phyloP scores from a whole-genome alignment of 2,888 invertebrate species.

The Hecatera dysodea region DNA sequence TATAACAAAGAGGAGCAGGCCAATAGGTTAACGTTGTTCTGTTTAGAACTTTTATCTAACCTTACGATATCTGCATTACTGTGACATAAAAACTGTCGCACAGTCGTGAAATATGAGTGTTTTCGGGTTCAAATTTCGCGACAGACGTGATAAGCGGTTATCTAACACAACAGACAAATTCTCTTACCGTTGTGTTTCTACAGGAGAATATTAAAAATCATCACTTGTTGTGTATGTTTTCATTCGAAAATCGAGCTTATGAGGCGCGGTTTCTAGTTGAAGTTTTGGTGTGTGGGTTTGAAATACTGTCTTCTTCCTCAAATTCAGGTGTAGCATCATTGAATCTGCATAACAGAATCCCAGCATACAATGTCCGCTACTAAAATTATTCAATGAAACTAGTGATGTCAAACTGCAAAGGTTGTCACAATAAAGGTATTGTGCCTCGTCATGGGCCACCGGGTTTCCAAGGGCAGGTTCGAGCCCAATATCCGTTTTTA shows the following conservation, averaged over 20 bases:
- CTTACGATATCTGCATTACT: constrained; percentile 6
- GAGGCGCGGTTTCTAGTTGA: background rate
- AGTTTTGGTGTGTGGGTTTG: too few relatives aligned
- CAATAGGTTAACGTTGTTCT: constrained; percentile 28
- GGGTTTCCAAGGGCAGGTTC: constrained; percentile 57
- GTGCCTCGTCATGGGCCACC: constrained; percentile 53
- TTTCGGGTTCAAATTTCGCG: constrained; percentile 25
- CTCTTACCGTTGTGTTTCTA: background rate
- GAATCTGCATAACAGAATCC: background rate
- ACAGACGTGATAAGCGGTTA: constrained; percentile 25
- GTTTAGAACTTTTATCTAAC: constrained; percentile 31
- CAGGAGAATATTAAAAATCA: background rate
- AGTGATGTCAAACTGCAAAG: constrained; percentile 31
- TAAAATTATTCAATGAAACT: constrained; percentile 27
- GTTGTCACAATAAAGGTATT: constrained; percentile 49
- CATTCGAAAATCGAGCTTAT: background rate
- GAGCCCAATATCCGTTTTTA: constrained; percentile 59
- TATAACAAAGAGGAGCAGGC: constrained; percentile 13
- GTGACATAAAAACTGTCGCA: constrained; percentile 19
- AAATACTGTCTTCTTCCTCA: background rate
- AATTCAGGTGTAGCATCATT: background rate
- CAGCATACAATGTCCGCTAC: constrained; percentile 20
- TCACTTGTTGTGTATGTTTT: background rate
- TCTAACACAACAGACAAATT: background rate
- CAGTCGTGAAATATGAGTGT: constrained; percentile 37